A percentile compares a stretch with the other conserved stretches of the same genome.
These are phyloP conservation scores for Himalopsyche phryganea DNA, from an alignment of 1,140 invertebrate genomes.

Conservation along the genomic window DNA sequence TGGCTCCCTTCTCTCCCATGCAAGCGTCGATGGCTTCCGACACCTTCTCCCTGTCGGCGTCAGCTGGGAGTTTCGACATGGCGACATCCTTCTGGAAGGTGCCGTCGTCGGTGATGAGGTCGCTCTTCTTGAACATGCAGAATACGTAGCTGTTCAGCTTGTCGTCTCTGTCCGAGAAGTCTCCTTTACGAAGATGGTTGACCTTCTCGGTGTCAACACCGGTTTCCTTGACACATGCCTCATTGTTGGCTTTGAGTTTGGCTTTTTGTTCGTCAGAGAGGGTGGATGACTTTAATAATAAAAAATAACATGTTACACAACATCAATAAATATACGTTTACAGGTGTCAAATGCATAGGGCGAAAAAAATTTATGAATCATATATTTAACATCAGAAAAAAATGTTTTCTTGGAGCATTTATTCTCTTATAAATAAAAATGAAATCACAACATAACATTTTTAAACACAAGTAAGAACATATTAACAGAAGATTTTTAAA, in stretches of 20 bases:
- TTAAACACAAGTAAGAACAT: too few relatives aligned
- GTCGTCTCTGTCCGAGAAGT: constrained; percentile 34
- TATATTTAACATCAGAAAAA: too few relatives aligned
- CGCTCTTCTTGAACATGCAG: constrained; percentile 36
- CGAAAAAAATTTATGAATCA: too few relatives aligned
- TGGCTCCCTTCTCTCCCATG: constrained; percentile 31
- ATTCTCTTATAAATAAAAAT: too few relatives aligned
- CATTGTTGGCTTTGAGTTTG: background rate
- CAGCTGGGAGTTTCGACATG: constrained; percentile 30
- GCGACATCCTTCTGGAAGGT: constrained; percentile 34
- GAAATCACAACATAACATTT: too few relatives aligned
- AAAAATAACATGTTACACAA: too few relatives aligned
- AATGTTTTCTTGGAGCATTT: too few relatives aligned
- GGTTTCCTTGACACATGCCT: constrained; percentile 14
- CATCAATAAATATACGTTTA: too few relatives aligned
- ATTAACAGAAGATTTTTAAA: too few relatives aligned
- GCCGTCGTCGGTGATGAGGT: constrained; percentile 36
- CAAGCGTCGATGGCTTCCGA: constrained; percentile 36
- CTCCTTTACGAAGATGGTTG: constrained; percentile 33
- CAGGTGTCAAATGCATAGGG: too few relatives aligned
- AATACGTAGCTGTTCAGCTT: constrained; percentile 32
- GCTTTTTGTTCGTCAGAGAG: constrained; percentile 3
- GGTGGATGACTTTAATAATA: background rate
- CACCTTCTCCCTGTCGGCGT: constrained; percentile 20
- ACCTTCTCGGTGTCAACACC: constrained; percentile 30